Conservation (phyloP, 2,888 invertebrate species). For the Himalopsyche anomala region DNA sequence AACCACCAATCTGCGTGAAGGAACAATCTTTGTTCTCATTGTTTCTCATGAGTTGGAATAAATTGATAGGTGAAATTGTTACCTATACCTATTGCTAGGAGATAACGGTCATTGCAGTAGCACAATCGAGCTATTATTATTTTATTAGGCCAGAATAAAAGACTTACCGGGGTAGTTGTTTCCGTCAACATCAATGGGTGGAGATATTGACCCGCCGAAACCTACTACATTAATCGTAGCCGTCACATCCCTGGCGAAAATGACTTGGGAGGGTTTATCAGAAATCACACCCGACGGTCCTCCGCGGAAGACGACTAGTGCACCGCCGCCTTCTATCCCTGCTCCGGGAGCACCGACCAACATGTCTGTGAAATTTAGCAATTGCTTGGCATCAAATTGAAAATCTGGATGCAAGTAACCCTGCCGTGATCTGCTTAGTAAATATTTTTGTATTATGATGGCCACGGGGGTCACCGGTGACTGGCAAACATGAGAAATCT, state of each 20-base stretch:
- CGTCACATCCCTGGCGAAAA: conserved; percentile 68
- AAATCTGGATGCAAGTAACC: neutral
- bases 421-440: no score
- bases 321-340: conserved; percentile 66
- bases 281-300: conserved; percentile 67
- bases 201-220: conserved; percentile 72
- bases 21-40: no score
- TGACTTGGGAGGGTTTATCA: conserved; percentile 67
- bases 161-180: conserved; percentile 69
- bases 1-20: no score
- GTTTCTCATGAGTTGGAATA: no score
- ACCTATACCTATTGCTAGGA: no score
- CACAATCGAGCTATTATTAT: no score
- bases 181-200: conserved; percentile 70
- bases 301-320: conserved; percentile 69
- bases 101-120: no score
- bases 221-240: conserved; percentile 67
- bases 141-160: neutral
- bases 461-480: no score
- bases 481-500: no score
- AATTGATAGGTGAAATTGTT: no score
- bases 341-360: conserved; percentile 70
- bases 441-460: no score
- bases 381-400: neutral
- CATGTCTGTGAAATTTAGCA: conserved; percentile 66